Base-by-base conservation (phyloP, 2,797 vertebrate species). In the Hemibagrus guttatus region DNA sequence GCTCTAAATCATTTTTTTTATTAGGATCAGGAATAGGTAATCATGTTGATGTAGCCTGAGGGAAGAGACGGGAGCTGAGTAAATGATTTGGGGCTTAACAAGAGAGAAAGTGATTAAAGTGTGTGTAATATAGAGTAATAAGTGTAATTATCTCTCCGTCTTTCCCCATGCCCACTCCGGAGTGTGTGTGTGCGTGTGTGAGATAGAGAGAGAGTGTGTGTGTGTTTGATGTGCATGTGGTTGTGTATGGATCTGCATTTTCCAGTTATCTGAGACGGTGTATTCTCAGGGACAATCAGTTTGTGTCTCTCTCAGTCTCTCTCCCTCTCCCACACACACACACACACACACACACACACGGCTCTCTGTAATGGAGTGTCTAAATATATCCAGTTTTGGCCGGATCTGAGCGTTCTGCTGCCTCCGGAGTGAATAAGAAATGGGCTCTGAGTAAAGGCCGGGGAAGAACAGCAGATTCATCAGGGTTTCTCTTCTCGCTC, bases 351-450 rank as follows among this genome's bases (percentile, higher is more conserved):
- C 59, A 75, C 69, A 63, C 46, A 83, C 75, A 80, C 84, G 66
- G 85, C 84, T 85, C 83, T 88, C 86, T 89, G 76, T 91, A 90
- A 92, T 92, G 90, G 90, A 92, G 87, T 88, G 86, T 91, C 90
- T 92, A 92, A 91, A 92, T 90, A 89, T 90, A 91, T 90, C 91
- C 85, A 83, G 68, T 92, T 91, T 90, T 88, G 86, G 85, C 88
- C 79, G 88, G 89, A 90, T 90, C 89, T 87, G 88, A 89, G 81
- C 84, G 85, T 89, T 83, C 78, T 68, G 84, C 89, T 86, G 83
- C 86, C 66, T 88, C 90, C 81, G 82, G 91, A 92, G 89, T 91
- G 91, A 90, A 90, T 90, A 90, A 89, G 91, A 91, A 91, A 91
- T 92, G 90, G 90, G 88, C 91, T 91, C 86, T 49, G 79, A 84